A percentile compares a stretch with the other conserved stretches of the same genome.
phyloP scores from a whole-genome alignment of 2,113 vertebrate genomes.

The Corythoichthys haematopterus region DNA sequence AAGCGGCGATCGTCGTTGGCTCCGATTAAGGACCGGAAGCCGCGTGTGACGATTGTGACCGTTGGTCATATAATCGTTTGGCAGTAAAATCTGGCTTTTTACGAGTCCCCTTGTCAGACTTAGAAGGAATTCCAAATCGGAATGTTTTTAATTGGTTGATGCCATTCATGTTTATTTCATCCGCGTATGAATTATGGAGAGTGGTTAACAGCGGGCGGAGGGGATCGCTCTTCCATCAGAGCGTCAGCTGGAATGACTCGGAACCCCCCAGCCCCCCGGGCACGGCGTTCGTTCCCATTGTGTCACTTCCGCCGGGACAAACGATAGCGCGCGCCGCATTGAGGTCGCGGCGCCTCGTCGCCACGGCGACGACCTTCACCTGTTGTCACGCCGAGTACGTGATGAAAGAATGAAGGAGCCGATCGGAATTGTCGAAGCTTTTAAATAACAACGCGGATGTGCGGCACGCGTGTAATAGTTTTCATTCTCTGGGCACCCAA shows the following conservation, averaged over 20 bases:
- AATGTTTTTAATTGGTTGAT: constrained; percentile 28
- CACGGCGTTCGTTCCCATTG: not conserved
- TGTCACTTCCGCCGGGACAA: not conserved
- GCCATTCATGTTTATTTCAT: constrained; percentile 53
- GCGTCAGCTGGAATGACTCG: not conserved
- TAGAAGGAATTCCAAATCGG: not conserved
- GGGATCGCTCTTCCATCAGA: constrained; percentile 8
- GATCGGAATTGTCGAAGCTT: not conserved
- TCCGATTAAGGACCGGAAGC: too few relatives aligned
- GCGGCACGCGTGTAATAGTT: not conserved
- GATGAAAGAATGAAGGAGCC: not conserved
- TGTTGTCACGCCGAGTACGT: not conserved
- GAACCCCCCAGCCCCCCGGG: not conserved
- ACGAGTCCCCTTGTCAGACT: too few relatives aligned
- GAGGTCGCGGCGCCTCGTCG: constrained; percentile 13
- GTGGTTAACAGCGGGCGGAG: constrained; percentile 22
- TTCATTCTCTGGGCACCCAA: constrained; percentile 3
- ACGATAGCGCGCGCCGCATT: not conserved
- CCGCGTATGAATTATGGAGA: constrained; percentile 56
- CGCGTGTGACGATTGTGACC: too few relatives aligned
- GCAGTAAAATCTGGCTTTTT: too few relatives aligned
- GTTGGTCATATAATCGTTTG: too few relatives aligned
- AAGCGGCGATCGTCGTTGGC: too few relatives aligned
- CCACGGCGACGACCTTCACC: constrained; percentile 3
- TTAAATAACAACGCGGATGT: constrained; percentile 2